Base-by-base conservation (phyloP, 2,888 invertebrate genomes). In the Chrysopilus asiliformis region DNA sequence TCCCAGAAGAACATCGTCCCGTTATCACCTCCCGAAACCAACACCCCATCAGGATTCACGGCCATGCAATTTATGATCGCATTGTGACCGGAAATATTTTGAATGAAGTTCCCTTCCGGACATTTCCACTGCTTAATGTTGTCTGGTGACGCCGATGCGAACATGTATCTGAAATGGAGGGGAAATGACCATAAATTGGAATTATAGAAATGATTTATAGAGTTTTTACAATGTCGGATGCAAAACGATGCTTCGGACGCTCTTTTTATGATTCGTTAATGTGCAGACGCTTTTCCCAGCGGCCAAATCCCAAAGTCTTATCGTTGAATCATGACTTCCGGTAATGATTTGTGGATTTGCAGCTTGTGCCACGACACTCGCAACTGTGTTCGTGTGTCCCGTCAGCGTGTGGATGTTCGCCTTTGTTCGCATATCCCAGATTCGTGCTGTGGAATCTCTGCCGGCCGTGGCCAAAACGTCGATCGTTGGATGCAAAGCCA, bases 81-180 rank as follows among this genome's bases (percentile, higher is more conserved):
- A 60, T 91, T 97, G 59, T 98, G 98, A 0, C 97, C 97, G 0
- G 89, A 81, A 38, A 98, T 67, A 59, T 95, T 97, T 57, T 97
- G 97, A 37, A 97, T 81, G 56, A 98, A 98, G 56, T 87, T 86
- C 2, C 97, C 93, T 50, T 97, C 91, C 0, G 95, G 97, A 54
- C 94, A 94, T 58, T 86, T 89, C 98, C 98, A 98, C 57, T 97
- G 94, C 57, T 98, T 98, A 45, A 99, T 90, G 57, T 98, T 97
- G 58, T 98, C 97, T 0, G 98, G 94, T 0, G 95, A 94, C 0
- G 90, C 98, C 1, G 94, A 94, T 0, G 90, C 97, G 64, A 99
- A 97, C 71, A 93, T 93, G 60, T 95, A 60, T 19, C 37, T 37
- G 17, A 8, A 35, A 29, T n/a, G n/a, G n/a, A n/a, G n/a, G n/a